phyloP scores from a whole-genome alignment of 2,797 vertebrate genomes.

The Acestrorhynchus altus region DNA sequence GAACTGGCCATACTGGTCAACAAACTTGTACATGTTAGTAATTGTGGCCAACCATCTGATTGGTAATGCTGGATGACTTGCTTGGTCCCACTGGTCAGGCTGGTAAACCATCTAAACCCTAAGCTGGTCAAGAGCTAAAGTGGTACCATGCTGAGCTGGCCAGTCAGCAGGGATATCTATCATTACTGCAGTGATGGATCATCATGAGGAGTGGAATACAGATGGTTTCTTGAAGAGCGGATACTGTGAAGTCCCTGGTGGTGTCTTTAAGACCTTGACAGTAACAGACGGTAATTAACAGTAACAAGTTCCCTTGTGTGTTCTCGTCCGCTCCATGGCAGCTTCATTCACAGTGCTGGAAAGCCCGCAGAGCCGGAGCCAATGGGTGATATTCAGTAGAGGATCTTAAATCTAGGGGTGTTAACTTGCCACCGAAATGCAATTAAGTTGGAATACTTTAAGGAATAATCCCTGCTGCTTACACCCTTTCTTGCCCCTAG shows the following conservation, averaged over 20 bases:
- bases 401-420: constrained; percentile 18
- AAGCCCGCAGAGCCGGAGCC: neutral
- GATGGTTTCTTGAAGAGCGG: constrained; percentile 11
- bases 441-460: constrained; percentile 3
- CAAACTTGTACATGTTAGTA: no score
- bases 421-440: constrained; percentile 18
- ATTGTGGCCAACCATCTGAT: no score
- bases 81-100: no score
- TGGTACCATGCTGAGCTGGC: no score
- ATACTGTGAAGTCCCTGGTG: constrained; percentile 7
- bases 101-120: no score
- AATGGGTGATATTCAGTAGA: constrained; percentile 10
- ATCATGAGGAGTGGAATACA: neutral
- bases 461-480: constrained; percentile 4
- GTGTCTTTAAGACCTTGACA: constrained; percentile 65
- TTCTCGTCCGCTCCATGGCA: constrained; percentile 17
- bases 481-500: neutral
- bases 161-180: no score
- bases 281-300: constrained; percentile 69
- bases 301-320: constrained; percentile 61
- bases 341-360: constrained; percentile 26
- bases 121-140: no score
- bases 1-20: no score
- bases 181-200: no score
- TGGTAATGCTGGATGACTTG: no score